Percentiles rank a stretch among this genome's conserved stretches.
Evolutionary conservation across 2,888 invertebrate species (phyloP).

Genomic region (Leucoptera coffeella): DNA sequence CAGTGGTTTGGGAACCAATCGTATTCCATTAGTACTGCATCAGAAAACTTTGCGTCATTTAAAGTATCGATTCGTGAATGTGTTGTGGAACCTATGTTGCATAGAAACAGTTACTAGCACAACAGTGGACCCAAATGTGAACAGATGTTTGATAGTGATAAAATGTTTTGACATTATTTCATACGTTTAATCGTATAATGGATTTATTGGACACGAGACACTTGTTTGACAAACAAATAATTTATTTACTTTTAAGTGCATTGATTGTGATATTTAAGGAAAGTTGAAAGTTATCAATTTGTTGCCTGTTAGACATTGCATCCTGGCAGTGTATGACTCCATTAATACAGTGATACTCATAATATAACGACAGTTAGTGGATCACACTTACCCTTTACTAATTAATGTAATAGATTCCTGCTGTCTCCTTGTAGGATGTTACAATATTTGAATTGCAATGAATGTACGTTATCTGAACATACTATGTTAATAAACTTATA

Average conservation of each 20-base stretch:
- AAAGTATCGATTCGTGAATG: conserved; percentile 2
- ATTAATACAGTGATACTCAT: too few species aligned
- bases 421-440: conserved; percentile 40
- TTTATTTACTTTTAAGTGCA: conserved; percentile 50
- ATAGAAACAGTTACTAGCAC: too few species aligned
- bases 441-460: conserved; percentile 45
- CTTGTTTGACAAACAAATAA: conserved; percentile 46
- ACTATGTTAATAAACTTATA: conserved; percentile 49
- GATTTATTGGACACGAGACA: conserved; percentile 29
- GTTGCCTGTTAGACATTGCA: too few species aligned
- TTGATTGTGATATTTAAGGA: conserved; percentile 44
- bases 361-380: too few species aligned
- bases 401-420: too few species aligned
- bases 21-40: too few species aligned
- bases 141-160: conserved; percentile 38
- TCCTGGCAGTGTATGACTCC: too few species aligned
- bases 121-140: conserved; percentile 46
- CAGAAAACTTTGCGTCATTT: conserved; percentile 29
- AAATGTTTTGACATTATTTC: conserved; percentile 46
- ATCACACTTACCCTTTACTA: too few species aligned
- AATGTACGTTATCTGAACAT: conserved; percentile 38
- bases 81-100: too few species aligned
- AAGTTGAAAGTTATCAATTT: conserved; percentile 18
- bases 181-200: conserved; percentile 19
- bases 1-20: too few species aligned